These are phyloP conservation scores for Eledone cirrhosa DNA, from an alignment of 2,888 invertebrate genomes.

Conservation along the genomic window DNA sequence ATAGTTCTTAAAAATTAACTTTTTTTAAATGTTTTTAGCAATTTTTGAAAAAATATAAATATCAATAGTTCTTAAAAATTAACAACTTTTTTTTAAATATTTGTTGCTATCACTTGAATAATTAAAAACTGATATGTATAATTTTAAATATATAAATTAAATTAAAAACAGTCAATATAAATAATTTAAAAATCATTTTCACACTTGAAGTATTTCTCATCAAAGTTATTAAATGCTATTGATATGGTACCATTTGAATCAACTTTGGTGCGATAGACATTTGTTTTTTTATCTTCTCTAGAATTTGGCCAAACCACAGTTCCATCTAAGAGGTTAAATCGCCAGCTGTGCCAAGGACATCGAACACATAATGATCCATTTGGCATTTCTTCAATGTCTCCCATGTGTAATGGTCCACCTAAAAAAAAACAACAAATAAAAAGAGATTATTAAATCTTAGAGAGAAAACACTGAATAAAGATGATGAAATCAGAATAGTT, in stretches of 20 bases:
- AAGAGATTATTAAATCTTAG: background rate
- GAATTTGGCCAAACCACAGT: constrained; percentile 46
- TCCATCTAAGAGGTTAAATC: constrained; percentile 54
- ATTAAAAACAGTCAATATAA: background rate
- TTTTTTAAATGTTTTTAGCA: no score
- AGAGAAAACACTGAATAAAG: no score
- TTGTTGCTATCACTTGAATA: no score
- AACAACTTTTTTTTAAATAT: no score
- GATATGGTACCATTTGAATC: constrained; percentile 46
- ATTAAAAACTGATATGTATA: background rate
- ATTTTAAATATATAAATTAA: background rate
- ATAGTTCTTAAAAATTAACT: no score
- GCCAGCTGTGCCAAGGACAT: constrained; percentile 65
- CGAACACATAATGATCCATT: constrained; percentile 52
- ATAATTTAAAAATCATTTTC: constrained; percentile 28
- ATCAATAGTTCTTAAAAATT: no score
- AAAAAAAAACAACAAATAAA: constrained; percentile 28
- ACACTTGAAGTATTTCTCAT: constrained; percentile 43
- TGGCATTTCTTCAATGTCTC: constrained; percentile 61
- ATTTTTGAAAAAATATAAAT: no score
- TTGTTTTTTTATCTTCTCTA: constrained; percentile 38
- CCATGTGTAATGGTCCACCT: constrained; percentile 63
- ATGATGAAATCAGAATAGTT: no score
- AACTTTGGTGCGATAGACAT: constrained; percentile 53
- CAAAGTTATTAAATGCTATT: constrained; percentile 55